Evolutionary conservation across 2,888 invertebrate genomes (phyloP).

Genomic region (Vannuccia rotundouncinata): DNA sequence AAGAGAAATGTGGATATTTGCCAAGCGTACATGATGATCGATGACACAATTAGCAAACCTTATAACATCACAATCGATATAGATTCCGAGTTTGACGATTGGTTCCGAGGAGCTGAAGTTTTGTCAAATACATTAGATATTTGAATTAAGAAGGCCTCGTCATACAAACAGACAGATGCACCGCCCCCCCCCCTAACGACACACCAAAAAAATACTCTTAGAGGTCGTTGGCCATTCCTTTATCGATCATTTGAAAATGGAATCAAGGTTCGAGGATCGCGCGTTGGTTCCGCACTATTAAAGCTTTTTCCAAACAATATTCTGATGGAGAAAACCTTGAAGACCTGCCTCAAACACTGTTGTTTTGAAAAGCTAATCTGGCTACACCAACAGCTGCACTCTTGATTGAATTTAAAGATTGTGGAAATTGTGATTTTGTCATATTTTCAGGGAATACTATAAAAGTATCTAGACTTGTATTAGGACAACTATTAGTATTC

Average conservation of each 20-base stretch:
- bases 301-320: constrained; percentile 24
- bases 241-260: constrained; percentile 29
- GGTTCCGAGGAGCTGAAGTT: constrained; percentile 28
- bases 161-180: constrained; percentile 25
- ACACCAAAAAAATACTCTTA: constrained; percentile 20
- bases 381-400: constrained; percentile 30
- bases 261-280: constrained; percentile 17
- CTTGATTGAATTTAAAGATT: constrained; percentile 8
- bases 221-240: constrained; percentile 31
- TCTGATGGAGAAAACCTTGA: constrained; percentile 12
- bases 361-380: constrained; percentile 30
- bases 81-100: constrained; percentile 25
- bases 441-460: no score
- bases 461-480: no score
- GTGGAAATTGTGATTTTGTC: no score
- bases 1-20: constrained; percentile 27
- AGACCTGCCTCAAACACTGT: constrained; percentile 20
- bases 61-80: constrained; percentile 21
- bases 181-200: not conserved
- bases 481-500: no score
- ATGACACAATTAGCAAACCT: constrained; percentile 19
- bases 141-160: constrained; percentile 9
- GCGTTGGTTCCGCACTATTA: constrained; percentile 22
- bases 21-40: constrained; percentile 28
- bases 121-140: constrained; percentile 28